Conservation (phyloP, 2,113 vertebrate genomes). For the Speoplatyrhinus poulsoni region DNA sequence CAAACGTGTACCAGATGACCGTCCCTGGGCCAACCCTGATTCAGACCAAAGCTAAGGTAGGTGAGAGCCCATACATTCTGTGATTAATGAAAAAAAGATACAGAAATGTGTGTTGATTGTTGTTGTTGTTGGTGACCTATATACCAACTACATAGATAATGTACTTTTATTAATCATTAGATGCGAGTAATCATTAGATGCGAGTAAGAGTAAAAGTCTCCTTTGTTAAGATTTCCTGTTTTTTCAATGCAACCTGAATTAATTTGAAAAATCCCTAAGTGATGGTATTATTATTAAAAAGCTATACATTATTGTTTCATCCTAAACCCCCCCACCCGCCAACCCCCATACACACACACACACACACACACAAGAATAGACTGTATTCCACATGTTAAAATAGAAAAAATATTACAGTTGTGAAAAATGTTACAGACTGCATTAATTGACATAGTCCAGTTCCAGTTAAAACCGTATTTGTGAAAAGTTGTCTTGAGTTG, state of each 20-base stretch:
- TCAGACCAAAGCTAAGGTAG: constrained; percentile 77
- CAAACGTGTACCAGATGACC: constrained; percentile 80
- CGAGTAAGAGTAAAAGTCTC: constrained; percentile 8
- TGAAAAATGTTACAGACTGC: no score
- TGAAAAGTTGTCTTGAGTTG: background rate
- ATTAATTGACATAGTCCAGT: no score
- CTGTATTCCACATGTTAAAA: no score
- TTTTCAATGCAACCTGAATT: background rate
- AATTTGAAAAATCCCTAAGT: no score
- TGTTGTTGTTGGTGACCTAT: constrained; percentile 26
- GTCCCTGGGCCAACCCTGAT: constrained; percentile 69
- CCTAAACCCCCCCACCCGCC: no score
- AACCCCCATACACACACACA: no score
- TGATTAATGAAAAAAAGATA: background rate
- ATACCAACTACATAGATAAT: constrained; percentile 25
- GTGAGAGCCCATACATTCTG: constrained; percentile 43
- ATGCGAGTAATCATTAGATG: constrained; percentile 56
- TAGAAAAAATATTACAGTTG: no score
- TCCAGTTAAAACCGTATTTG: constrained; percentile 29
- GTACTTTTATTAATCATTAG: constrained; percentile 53
- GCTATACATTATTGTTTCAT: no score
- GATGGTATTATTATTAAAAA: no score
- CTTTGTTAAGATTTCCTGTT: constrained; percentile 57
- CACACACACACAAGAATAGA: no score
- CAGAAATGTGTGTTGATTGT: background rate